Conservation (phyloP, 2,113 vertebrate species). For the Urocolius indicus region DNA sequence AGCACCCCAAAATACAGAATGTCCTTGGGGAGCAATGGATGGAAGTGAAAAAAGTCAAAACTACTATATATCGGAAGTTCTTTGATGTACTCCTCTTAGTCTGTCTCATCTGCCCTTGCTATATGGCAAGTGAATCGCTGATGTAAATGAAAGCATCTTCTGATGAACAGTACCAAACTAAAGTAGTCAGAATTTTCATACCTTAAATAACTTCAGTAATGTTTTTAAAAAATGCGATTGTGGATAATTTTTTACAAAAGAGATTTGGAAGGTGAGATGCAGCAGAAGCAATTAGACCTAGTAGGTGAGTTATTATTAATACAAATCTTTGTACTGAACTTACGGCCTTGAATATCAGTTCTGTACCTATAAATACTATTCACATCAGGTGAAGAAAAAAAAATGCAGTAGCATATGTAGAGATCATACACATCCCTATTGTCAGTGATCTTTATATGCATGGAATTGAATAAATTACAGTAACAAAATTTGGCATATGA, state of each 20-base stretch:
- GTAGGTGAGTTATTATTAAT: background rate
- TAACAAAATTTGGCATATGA: background rate
- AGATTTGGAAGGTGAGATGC: conserved; percentile 77
- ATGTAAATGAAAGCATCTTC: conserved; percentile 65
- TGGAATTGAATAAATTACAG: background rate
- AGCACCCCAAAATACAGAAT: background rate
- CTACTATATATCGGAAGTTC: background rate
- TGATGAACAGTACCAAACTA: conserved; percentile 43
- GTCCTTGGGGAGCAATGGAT: background rate
- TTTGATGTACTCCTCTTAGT: background rate
- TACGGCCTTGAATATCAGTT: background rate
- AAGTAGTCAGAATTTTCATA: conserved; percentile 61
- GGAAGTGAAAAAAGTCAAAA: background rate
- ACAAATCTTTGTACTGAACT: background rate
- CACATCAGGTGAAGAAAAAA: background rate
- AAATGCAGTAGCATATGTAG: background rate
- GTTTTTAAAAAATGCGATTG: conserved; percentile 73
- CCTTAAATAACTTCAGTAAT: conserved; percentile 29
- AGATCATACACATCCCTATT: background rate
- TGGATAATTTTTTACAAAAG: conserved; percentile 75
- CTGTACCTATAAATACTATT: background rate
- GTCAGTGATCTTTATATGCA: background rate
- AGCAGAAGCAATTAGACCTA: background rate
- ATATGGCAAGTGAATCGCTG: conserved; percentile 1
- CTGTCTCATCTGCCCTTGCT: background rate